phyloP scores from a whole-genome alignment of 2,797 vertebrate species.

The Catostomus latipinnis region DNA sequence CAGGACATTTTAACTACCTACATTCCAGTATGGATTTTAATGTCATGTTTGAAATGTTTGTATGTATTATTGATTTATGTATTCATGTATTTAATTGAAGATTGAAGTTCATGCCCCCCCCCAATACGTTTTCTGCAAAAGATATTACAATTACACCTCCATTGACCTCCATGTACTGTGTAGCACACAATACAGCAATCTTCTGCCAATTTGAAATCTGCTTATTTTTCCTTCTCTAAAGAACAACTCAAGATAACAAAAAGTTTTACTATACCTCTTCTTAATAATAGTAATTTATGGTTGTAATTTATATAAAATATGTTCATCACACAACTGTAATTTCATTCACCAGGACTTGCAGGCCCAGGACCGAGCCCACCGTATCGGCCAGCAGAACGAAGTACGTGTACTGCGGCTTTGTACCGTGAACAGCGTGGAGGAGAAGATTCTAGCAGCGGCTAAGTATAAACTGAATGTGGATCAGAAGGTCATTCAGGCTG shows the following conservation, averaged over 20 bases:
- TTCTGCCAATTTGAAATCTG: not conserved
- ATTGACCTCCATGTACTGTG: not conserved
- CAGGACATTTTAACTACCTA: not conserved
- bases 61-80: not conserved
- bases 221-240: not conserved
- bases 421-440: slow-evolving; percentile 96
- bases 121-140: not conserved
- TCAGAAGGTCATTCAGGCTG: slow-evolving; percentile 97
- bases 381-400: slow-evolving; percentile 96
- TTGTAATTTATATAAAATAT: not conserved
- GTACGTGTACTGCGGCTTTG: slow-evolving; percentile 94
- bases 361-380: slow-evolving; percentile 94
- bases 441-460: slow-evolving; percentile 95
- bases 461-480: slow-evolving; percentile 98
- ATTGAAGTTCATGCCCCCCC: not conserved
- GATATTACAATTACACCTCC: not conserved
- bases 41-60: not conserved
- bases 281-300: not conserved
- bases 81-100: not conserved
- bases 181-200: not conserved
- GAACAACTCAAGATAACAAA: not conserved
- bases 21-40: not conserved
- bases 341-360: slow-evolving; percentile 86
- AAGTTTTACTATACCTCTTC: not conserved
- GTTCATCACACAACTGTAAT: not conserved